Evolutionary conservation across 2,113 vertebrate genomes (phyloP).

Genomic region (Grantiella picta): DNA sequence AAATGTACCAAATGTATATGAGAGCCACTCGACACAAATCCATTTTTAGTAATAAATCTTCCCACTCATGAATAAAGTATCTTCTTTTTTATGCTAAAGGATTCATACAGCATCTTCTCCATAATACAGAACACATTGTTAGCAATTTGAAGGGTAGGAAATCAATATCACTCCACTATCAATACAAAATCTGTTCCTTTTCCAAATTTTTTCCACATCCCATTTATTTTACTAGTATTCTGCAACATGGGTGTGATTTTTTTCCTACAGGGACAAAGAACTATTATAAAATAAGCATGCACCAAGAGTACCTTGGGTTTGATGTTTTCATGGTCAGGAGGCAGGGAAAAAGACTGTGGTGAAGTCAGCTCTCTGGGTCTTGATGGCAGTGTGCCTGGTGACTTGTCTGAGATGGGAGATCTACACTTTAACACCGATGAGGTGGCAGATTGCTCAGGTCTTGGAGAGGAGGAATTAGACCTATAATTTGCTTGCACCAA

Average conservation of each 20-base stretch:
- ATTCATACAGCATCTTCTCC: not conserved
- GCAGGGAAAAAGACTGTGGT: slow-evolving; percentile 47
- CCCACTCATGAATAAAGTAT: not conserved
- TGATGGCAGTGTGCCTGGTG: slow-evolving; percentile 58
- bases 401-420: slow-evolving; percentile 37
- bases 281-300: slow-evolving; percentile 64
- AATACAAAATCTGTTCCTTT: not conserved
- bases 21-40: not conserved
- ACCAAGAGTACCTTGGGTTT: slow-evolving; percentile 75
- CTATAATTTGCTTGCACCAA: not conserved
- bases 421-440: not conserved
- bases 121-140: not conserved
- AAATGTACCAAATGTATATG: not conserved
- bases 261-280: not conserved
- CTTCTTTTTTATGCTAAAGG: not conserved
- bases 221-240: not conserved
- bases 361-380: slow-evolving; percentile 69
- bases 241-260: not conserved
- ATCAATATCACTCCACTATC: not conserved
- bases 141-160: not conserved
- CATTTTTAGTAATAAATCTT: not conserved
- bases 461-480: slow-evolving; percentile 17
- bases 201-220: not conserved
- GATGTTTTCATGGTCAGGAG: slow-evolving; percentile 67
- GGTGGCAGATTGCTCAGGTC: slow-evolving; percentile 13